These are phyloP conservation scores for Calosoma granatense DNA, from an alignment of 1,140 invertebrate species.

Conservation along the genomic window DNA sequence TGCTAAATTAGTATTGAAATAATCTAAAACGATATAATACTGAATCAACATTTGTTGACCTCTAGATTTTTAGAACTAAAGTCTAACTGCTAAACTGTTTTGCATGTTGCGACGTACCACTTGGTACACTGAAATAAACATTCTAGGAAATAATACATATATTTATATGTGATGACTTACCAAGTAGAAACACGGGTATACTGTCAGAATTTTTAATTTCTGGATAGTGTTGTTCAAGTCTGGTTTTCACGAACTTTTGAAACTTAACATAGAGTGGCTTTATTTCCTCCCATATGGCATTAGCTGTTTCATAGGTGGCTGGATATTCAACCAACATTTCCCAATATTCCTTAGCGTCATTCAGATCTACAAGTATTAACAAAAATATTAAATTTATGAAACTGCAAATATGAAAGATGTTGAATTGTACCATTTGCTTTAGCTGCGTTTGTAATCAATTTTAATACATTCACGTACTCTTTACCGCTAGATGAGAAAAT, in stretches of 20 bases:
- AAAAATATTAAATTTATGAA: not conserved
- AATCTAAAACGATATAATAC: too few species aligned
- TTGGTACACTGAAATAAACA: too few species aligned
- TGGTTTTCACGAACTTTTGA: conserved; percentile 38
- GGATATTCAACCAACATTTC: conserved; percentile 43
- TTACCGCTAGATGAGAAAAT: conserved; percentile 33
- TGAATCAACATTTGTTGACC: too few species aligned
- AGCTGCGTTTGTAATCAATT: conserved; percentile 42
- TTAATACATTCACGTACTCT: conserved; percentile 40
- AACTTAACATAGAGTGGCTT: conserved; percentile 42
- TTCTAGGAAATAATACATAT: too few species aligned
- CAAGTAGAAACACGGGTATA: conserved; percentile 44
- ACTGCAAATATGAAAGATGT: too few species aligned
- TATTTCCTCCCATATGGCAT: conserved; percentile 42
- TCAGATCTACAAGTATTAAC: conserved; percentile 26
- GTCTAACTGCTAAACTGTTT: too few species aligned
- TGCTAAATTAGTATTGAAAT: too few species aligned
- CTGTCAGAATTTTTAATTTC: conserved; percentile 13
- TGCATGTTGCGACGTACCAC: too few species aligned
- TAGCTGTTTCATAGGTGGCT: conserved; percentile 38
- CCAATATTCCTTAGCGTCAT: conserved; percentile 45
- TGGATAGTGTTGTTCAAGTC: conserved; percentile 32
- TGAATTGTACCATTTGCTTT: conserved; percentile 46
- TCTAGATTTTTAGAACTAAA: too few species aligned
- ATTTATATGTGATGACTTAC: too few species aligned